phyloP scores from a whole-genome alignment of 2,113 vertebrate genomes.

The Colistium nudipinnis region DNA sequence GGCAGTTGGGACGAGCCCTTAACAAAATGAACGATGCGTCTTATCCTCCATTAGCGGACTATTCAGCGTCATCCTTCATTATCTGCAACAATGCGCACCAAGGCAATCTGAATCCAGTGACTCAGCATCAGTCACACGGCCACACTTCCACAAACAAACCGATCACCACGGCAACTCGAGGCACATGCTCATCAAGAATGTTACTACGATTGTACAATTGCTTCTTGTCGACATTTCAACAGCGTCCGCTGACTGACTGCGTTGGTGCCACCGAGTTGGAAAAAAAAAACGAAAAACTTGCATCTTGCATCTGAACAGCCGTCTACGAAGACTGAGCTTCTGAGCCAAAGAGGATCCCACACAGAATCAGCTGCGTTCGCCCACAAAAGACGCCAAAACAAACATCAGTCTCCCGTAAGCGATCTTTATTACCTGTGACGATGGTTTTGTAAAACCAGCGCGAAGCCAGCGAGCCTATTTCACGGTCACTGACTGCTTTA shows the following conservation, averaged over 20 bases:
- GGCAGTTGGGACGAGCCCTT: conserved; percentile 30
- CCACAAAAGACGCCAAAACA: conserved; percentile 32
- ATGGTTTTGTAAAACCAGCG: conserved; percentile 42
- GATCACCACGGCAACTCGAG: not conserved
- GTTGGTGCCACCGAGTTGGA: not conserved
- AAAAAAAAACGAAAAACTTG: not conserved
- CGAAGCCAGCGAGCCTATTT: conserved; percentile 21
- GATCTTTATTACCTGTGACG: conserved; percentile 67
- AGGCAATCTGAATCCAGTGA: conserved; percentile 34
- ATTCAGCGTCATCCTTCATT: conserved; percentile 51
- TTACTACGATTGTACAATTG: not conserved
- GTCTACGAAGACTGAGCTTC: not conserved
- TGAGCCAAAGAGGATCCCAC: not conserved
- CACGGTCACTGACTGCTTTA: conserved; percentile 19
- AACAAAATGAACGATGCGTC: conserved; percentile 51
- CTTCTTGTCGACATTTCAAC: not conserved
- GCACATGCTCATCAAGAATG: not conserved
- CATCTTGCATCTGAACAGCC: conserved; percentile 1
- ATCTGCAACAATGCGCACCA: conserved; percentile 24
- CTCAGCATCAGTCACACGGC: conserved; percentile 32
- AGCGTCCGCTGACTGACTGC: not conserved
- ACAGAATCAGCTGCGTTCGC: not conserved
- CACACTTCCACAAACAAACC: conserved; percentile 17
- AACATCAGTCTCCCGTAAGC: conserved; percentile 38
- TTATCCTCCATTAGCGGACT: conserved; percentile 43